Evolutionary conservation across 2,888 invertebrate genomes (phyloP).

Genomic region (Isotomurus palustris): DNA sequence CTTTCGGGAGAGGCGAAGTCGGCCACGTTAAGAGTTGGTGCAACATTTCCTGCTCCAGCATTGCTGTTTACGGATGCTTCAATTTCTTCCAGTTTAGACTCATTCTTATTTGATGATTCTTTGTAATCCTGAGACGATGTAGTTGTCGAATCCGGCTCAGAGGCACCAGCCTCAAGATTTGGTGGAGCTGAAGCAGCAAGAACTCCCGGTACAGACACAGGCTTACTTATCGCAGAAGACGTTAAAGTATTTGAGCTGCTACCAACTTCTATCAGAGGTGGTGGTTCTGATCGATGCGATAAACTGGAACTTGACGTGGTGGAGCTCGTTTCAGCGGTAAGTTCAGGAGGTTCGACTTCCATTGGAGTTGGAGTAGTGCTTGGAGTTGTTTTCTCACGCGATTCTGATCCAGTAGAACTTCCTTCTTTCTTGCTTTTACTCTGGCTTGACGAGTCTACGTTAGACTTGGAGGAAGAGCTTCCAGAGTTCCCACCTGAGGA

Average conservation of each 20-base stretch:
- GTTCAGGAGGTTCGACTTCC: slow-evolving; percentile 1
- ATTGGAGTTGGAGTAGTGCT: slow-evolving; percentile 9
- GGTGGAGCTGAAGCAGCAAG: slow-evolving; percentile 1
- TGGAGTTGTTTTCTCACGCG: slow-evolving; percentile 9
- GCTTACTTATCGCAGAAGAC: not conserved
- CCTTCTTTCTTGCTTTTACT: not conserved
- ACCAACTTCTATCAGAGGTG: slow-evolving; percentile 5
- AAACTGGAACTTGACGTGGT: slow-evolving; percentile 10
- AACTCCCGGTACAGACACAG: no score
- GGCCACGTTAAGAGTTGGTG: not conserved
- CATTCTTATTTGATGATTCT: not conserved
- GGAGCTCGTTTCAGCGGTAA: slow-evolving; percentile 2
- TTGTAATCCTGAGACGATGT: no score
- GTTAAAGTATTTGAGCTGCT: not conserved
- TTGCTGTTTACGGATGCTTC: no score
- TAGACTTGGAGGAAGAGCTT: not conserved
- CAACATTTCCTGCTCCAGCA: slow-evolving; percentile 2
- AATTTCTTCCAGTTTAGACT: not conserved
- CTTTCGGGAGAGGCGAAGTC: slow-evolving; percentile 41
- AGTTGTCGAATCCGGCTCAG: not conserved
- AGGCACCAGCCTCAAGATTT: not conserved
- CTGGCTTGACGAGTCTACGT: no score
- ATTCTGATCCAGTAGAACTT: no score
- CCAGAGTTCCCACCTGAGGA: not conserved
- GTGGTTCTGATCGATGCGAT: not conserved